Base-by-base conservation (phyloP, 1,140 invertebrate species). In the Solen grandis region DNA sequence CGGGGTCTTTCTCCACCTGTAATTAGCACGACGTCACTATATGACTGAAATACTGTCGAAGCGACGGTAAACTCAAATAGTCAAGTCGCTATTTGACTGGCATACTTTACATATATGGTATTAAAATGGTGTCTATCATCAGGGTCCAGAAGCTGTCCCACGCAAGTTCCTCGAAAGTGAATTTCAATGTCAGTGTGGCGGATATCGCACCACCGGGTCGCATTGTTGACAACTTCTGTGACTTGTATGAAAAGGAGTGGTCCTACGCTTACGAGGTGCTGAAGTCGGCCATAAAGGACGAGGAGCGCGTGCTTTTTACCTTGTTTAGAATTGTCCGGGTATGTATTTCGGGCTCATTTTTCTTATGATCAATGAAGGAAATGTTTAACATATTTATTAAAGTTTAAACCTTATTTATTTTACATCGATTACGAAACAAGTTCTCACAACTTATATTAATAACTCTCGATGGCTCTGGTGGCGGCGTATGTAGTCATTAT, bases 161-260 rank as follows among this genome's bases (percentile, higher is more conserved):
- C 27, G 57, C 55, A 55, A 46, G 29, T 5, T 55, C 55, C 19
- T 55, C 52, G 25, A 36, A 35, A 35, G 68, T 35, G 2, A 66
- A 66, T 14, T 35, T 55, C 46, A 62, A 62, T 62, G 52, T 70
- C 2, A 31, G 57, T 3, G 62, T 76, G 1, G 74, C 65, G 41
- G 74, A 76, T 31, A n/a, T 65, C 22, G 35, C 59, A 22, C 74
- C 65, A 10, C 65, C 65, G 4, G 76, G 52, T 10, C 31, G 52
- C 25, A 10, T 79, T 2, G 52, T 79, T 27, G 66, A 79, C 38
- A 70, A 70, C 52, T 79, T 79, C 36, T 38, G 46, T 10, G 76
- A 79, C 36, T 33, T 79, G 35, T 79, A 69, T 25, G 55, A 50
- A 22, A 69, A 59, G 16, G 76, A 79, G 38, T 79, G 76, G 76